Evolutionary conservation across 2,113 vertebrate species (phyloP).

Genomic region (Morphnarchus princeps): DNA sequence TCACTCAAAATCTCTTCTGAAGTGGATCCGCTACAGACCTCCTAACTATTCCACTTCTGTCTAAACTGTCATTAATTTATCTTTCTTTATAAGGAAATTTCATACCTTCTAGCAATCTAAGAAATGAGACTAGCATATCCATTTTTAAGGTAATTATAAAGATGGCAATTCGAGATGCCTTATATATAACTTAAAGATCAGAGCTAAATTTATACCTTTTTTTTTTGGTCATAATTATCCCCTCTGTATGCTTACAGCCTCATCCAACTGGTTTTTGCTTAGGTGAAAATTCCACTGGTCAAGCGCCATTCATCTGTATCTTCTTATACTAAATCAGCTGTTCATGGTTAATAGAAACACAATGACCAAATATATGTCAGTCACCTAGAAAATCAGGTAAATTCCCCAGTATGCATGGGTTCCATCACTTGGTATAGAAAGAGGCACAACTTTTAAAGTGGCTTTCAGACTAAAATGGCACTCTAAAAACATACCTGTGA

Average conservation of each 20-base stretch:
- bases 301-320: not conserved
- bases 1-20: not conserved
- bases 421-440: not conserved
- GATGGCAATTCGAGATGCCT: not conserved
- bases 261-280: not conserved
- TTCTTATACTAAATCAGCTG: not conserved
- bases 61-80: not conserved
- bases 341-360: not conserved
- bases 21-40: not conserved
- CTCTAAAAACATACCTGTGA: not conserved
- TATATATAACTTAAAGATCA: not conserved
- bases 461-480: not conserved
- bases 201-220: not conserved
- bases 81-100: not conserved
- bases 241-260: not conserved
- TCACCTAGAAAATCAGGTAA: not conserved
- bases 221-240: not conserved
- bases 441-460: not conserved
- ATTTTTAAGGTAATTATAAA: not conserved
- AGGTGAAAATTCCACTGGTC: not conserved
- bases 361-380: not conserved
- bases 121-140: not conserved
- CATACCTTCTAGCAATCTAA: not conserved
- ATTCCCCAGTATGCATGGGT: not conserved
- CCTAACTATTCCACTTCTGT: not conserved